Evolutionary conservation across 2,797 vertebrate genomes (phyloP), one percentile per base, ranked within the genome.

Genomic region (Coluber constrictor): DNA sequence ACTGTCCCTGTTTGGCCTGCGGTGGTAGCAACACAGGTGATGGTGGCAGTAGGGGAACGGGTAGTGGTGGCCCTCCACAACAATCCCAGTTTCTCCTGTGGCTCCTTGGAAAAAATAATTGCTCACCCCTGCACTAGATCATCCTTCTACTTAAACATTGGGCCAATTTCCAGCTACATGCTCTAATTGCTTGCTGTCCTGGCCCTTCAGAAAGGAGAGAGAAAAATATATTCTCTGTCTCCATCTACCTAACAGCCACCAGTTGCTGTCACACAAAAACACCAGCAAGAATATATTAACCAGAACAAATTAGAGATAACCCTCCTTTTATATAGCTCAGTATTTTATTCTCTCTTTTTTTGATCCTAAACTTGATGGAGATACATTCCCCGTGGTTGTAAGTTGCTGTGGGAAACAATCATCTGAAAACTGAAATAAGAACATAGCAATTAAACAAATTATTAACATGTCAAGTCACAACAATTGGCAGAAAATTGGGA

Each of bases 31-130:
- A 70, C 66, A 74, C 1, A 7, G n/a, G 27, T 18, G 6, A 32
- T 32, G 66, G n/a, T 3, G n/a, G 66, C 0, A 1, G 51, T 10
- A 13, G 13, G 13, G n/a, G 15, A 5, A 15, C 6, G 1, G 6
- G 6, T 32, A 74, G 6, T 32, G 66, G 66, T 32, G n/a, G 15
- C 66, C n/a, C n/a, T 18, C n/a, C 66, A 37, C 66, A 74, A 74
- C n/a, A 74, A 37, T 37, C n/a, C 6, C n/a, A 18, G 15, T 74
- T 74, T 74, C 16, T 74, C 66, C 15, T 37, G n/a, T 74, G 15
- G 66, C 13, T 37, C n/a, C 66, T 74, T 74, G n/a, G n/a, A 6
- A 74, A 74, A 74, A 74, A 9, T 18, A 37, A 74, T 74, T 32
- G 66, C n/a, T 6, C 32, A 18, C n/a, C n/a, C 66, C 29, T 66